Evolutionary conservation across 1,140 invertebrate species (phyloP), one percentile per base, ranked within the genome.

Genomic region (Drosophila littoralis): DNA sequence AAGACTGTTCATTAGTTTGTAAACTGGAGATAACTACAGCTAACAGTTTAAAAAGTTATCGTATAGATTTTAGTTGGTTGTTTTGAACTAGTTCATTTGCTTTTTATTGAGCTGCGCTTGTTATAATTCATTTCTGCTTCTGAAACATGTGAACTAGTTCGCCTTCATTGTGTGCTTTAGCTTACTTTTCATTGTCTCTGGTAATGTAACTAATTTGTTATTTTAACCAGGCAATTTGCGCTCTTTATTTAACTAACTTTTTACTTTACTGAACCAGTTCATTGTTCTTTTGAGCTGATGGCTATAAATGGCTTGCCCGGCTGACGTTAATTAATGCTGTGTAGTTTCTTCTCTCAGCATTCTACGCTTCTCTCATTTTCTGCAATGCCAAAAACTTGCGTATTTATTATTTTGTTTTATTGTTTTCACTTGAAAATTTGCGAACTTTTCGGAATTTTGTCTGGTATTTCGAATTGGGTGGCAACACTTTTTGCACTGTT

Each of bases 271-370:
- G 10, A 55, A 45, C 32, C 40, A 55, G 61, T 45, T 58, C 32
- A 66, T 51, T 70, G 52, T 40, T 40, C 13, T 1, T 22, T 17
- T 17, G 50, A 71, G 61, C 43, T 71, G 51, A 72, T 72, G 51
- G 52, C 38, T 66, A 66, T 65, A 51, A 46, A 68, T 35, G 50
- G 36, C 13, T 52, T 48, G 32, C 13, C 35, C 57, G 36, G 28
- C 58, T 57, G 17, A 38, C 54, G 32, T 72, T 72, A 72, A 72
- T 46, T 48, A 45, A 68, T 59, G 38, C 42, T 60, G 13, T 13
- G 33, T 38, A 33, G 33, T 5, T 28, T 9, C 15, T 46, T 40
- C 13, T 7, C 13, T 22, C 9, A 35, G 3, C 22, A n/a, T 10
- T 46, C 13, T 9, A 6, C 15, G 36, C 9, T 40, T 55, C 15